These are phyloP conservation scores for Sciurus carolinensis DNA, from an alignment of 2,797 vertebrate species.

Conservation along the genomic window DNA sequence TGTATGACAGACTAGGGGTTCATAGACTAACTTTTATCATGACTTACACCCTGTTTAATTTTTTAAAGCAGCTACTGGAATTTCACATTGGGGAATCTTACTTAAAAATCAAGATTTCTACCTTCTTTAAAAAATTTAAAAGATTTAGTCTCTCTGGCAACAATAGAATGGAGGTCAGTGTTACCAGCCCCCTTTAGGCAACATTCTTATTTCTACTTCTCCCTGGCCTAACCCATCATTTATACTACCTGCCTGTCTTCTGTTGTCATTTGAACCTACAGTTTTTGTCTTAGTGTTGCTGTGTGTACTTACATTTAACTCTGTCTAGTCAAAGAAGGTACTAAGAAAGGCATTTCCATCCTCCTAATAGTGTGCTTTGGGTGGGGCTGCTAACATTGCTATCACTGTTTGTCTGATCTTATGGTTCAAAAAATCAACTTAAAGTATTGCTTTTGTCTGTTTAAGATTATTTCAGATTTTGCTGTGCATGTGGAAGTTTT, in stretches of 20 bases:
- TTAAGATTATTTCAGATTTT: conserved; percentile 17
- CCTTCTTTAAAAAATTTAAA: conserved; percentile 1
- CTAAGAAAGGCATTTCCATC: background rate
- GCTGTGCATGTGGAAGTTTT: background rate
- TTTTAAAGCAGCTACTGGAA: background rate
- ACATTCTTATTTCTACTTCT: background rate
- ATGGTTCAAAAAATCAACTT: background rate
- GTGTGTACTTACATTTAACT: background rate
- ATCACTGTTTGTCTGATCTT: background rate
- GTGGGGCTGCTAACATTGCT: background rate
- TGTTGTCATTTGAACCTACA: background rate
- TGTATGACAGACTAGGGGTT: background rate
- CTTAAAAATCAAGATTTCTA: conserved; percentile 16
- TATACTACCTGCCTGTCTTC: background rate
- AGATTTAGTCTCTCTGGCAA: background rate
- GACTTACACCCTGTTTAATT: background rate
- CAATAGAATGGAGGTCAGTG: background rate
- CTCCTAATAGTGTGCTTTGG: background rate
- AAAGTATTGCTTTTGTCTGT: background rate
- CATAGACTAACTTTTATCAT: background rate
- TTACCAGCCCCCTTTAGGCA: background rate
- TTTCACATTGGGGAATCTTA: background rate
- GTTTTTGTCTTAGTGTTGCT: background rate
- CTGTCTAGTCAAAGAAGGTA: background rate
- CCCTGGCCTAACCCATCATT: background rate